A percentile compares a stretch with the other conserved stretches of the same genome.
These are phyloP conservation scores for Aspidiotus destructor DNA, from an alignment of 2,888 invertebrate genomes.

Conservation along the genomic window DNA sequence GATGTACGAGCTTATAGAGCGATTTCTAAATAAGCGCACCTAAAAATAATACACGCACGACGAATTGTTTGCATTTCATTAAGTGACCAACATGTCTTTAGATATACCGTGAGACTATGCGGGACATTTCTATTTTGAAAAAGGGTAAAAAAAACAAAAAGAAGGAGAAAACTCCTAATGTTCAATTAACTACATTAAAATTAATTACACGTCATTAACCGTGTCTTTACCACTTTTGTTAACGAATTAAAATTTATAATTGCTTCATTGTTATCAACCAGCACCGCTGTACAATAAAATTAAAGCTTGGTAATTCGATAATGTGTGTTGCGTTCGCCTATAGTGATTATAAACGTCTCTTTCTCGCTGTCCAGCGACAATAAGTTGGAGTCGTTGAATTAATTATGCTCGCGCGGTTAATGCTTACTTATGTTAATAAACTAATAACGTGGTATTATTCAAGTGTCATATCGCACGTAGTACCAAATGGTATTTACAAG, in stretches of 20 bases:
- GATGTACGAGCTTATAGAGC: no score
- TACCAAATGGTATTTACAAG: no score
- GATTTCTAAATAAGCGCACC: no score
- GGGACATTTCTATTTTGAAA: conserved; percentile 21
- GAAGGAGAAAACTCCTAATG: conserved; percentile 8
- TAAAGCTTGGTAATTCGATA: conserved; percentile 26
- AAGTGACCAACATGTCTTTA: conserved; percentile 10
- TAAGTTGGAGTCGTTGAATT: no score
- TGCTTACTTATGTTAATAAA: no score
- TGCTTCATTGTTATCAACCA: conserved; percentile 26
- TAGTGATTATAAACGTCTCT: no score
- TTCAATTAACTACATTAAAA: conserved; percentile 32
- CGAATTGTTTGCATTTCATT: conserved; percentile 26
- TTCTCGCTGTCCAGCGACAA: no score
- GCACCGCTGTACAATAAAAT: conserved; percentile 21
- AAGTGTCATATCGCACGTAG: no score
- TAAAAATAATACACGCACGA: no score
- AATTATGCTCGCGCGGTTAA: no score
- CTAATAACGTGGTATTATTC: no score
- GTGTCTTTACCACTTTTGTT: conserved; percentile 33
- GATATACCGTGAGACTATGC: conserved; percentile 19
- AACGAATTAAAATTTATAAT: conserved; percentile 27
- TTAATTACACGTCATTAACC: conserved; percentile 31
- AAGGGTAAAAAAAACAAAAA: no score
- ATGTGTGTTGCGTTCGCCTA: neutral